Percentiles rank a stretch among this genome's conserved stretches.
phyloP scores from a whole-genome alignment of 2,113 vertebrate species.

The Labeo rohita region DNA sequence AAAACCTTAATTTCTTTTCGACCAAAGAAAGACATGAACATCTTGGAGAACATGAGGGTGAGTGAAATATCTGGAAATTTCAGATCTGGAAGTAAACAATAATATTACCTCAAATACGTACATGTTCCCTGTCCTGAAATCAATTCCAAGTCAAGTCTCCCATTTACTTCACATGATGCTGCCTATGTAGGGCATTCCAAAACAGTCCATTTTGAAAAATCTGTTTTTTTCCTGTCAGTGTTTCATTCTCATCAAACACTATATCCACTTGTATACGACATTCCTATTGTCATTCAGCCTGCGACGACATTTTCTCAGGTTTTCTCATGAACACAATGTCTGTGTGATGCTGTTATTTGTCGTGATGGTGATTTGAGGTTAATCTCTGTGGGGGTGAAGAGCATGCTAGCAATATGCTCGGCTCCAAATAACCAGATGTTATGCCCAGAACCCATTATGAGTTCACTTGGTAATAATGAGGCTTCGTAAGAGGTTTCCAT shows the following conservation, averaged over 20 bases:
- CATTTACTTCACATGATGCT: no score
- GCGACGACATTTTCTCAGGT: not conserved
- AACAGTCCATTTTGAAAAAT: not conserved
- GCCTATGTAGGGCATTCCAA: not conserved
- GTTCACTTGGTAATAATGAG: slow-evolving; percentile 33
- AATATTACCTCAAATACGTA: no score
- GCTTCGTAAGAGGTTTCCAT: slow-evolving; percentile 36
- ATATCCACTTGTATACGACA: not conserved
- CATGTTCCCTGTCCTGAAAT: no score
- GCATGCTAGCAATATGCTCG: slow-evolving; percentile 9
- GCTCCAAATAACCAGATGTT: slow-evolving; percentile 20
- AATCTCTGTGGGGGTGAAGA: slow-evolving; percentile 30
- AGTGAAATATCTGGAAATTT: no score
- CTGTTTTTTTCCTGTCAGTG: not conserved
- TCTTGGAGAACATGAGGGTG: no score
- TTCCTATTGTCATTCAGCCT: not conserved
- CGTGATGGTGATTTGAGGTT: slow-evolving; percentile 26
- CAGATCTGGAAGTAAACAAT: no score
- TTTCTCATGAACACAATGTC: not conserved
- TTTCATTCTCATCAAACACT: not conserved
- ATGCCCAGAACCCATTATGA: slow-evolving; percentile 26
- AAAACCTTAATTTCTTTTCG: no score
- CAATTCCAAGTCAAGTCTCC: no score
- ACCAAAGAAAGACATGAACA: no score
- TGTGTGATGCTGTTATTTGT: slow-evolving; percentile 13